phyloP scores from a whole-genome alignment of 2,113 vertebrate genomes.

The Hystrix cristata region DNA sequence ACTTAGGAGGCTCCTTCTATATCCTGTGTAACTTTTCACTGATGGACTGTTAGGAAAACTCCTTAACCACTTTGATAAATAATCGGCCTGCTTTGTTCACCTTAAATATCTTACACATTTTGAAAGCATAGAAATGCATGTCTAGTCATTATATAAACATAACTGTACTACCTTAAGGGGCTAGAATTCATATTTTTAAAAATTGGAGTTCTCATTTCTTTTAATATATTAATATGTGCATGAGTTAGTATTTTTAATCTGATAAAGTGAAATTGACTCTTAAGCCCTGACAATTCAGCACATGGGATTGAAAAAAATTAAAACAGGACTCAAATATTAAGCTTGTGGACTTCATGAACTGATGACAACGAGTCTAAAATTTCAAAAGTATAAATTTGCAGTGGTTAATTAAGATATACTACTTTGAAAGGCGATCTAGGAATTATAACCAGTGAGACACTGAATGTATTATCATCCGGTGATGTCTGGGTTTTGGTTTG shows the following conservation, averaged over 20 bases:
- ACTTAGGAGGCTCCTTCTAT: background rate
- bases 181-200: conserved; percentile 56
- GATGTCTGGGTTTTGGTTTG: conserved; percentile 44
- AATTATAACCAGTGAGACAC: background rate
- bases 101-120: conserved; percentile 46
- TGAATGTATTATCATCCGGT: background rate
- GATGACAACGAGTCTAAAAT: conserved; percentile 42
- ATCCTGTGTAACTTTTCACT: conserved; percentile 56
- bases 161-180: background rate
- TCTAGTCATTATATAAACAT: background rate
- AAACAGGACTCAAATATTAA: conserved; percentile 38
- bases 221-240: conserved; percentile 46
- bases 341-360: conserved; percentile 40
- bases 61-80: conserved; percentile 62
- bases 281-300: conserved; percentile 51
- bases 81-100: background rate
- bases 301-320: conserved; percentile 42
- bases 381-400: conserved; percentile 53
- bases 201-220: conserved; percentile 64
- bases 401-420: conserved; percentile 38
- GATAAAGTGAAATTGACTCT: conserved; percentile 66
- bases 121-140: background rate
- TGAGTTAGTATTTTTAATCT: conserved; percentile 58
- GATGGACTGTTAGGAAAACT: conserved; percentile 36
- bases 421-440: conserved; percentile 36